Percentiles rank a stretch among this genome's conserved stretches.
Conservation (phyloP, 2,888 invertebrate species). For the Ganaspis brasiliensis region DNA sequence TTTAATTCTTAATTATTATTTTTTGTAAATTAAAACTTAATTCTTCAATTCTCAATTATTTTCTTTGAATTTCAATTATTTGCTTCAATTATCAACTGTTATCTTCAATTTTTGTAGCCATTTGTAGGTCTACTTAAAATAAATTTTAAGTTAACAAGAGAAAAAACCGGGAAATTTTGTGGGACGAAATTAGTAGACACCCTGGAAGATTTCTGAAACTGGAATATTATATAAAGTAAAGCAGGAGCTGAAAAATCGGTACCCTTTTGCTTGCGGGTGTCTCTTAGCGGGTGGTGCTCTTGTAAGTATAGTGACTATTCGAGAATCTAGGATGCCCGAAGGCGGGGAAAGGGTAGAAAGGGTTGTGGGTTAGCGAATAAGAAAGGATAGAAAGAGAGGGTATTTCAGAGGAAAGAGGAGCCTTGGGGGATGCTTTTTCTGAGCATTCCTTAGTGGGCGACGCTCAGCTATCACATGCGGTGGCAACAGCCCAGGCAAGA, state of each 20-base stretch:
- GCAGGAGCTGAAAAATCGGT: conserved; percentile 72
- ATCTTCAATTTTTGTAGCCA: too few relatives aligned
- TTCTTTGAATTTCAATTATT: too few relatives aligned
- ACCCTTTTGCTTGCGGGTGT: conserved; percentile 74
- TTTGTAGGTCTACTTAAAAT: too few relatives aligned
- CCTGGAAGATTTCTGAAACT: conserved; percentile 3
- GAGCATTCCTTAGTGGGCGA: conserved; percentile 71
- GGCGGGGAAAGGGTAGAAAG: conserved; percentile 53
- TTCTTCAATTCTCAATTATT: too few relatives aligned
- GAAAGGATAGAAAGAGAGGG: conserved; percentile 49
- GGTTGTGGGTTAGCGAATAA: conserved; percentile 56
- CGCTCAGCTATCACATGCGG: conserved; percentile 60
- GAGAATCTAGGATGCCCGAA: conserved; percentile 67
- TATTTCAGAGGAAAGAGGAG: conserved; percentile 60
- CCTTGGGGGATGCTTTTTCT: conserved; percentile 71
- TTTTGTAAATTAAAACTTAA: too few relatives aligned
- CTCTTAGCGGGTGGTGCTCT: conserved; percentile 75
- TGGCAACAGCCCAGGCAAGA: conserved; percentile 69
- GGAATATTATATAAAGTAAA: conserved; percentile 16
- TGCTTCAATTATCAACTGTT: too few relatives aligned
- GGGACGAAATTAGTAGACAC: too few relatives aligned
- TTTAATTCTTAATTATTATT: too few relatives aligned
- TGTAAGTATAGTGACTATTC: conserved; percentile 75
- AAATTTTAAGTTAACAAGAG: too few relatives aligned
- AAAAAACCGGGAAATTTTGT: too few relatives aligned